These are phyloP conservation scores for Arge pagana DNA, from an alignment of 2,888 invertebrate genomes.

Conservation along the genomic window DNA sequence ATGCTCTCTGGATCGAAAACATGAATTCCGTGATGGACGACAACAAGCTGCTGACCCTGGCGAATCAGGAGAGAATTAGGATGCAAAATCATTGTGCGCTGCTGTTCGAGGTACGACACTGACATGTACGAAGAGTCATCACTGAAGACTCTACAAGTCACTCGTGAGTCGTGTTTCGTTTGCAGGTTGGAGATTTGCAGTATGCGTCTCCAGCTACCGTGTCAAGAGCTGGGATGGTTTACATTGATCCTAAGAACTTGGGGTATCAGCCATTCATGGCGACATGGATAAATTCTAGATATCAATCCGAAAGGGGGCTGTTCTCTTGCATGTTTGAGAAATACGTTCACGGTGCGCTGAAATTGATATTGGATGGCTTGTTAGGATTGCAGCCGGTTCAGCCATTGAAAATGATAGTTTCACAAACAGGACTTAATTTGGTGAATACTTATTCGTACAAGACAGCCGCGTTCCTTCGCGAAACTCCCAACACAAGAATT, in stretches of 20 bases:
- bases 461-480: background rate
- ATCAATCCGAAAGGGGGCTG: conserved; percentile 54
- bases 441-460: conserved; percentile 52
- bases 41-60: conserved; percentile 85
- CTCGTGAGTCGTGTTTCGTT: conserved; percentile 7
- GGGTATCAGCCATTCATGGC: conserved; percentile 87
- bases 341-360: conserved; percentile 74
- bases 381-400: conserved; percentile 73
- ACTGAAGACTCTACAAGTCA: conserved; percentile 6
- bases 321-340: conserved; percentile 71
- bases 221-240: conserved; percentile 94
- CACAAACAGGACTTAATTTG: conserved; percentile 86
- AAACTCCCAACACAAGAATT: background rate
- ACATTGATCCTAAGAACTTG: conserved; percentile 84
- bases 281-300: conserved; percentile 72
- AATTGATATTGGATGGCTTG: conserved; percentile 73
- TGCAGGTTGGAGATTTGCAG: conserved; percentile 80
- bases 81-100: conserved; percentile 80
- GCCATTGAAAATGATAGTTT: conserved; percentile 80
- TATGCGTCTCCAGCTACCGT: conserved; percentile 93
- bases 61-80: conserved; percentile 88
- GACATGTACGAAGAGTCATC: conserved; percentile 16
- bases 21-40: conserved; percentile 98
- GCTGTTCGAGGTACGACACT: conserved; percentile 73
- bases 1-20: conserved; percentile 94